Evolutionary conservation across 37 sponge, comb jelly and placozoan genomes (phyloP).

Genomic region (Agelas oroides): DNA sequence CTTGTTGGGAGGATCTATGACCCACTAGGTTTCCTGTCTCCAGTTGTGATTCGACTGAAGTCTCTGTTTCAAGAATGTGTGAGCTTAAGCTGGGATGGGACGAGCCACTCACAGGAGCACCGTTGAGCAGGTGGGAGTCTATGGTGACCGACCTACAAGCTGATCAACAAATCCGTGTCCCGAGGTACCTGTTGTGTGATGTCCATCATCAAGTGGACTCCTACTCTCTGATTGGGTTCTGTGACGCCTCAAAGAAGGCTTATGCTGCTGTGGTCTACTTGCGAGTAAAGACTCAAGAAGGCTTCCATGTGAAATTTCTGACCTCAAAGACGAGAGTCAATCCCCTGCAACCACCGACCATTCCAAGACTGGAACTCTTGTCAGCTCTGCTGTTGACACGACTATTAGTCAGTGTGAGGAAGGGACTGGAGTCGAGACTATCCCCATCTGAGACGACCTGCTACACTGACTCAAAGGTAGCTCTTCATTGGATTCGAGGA

Average conservation of each 20-base stretch:
- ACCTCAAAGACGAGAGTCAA: constrained; percentile 37
- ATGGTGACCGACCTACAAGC: not conserved
- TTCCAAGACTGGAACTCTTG: constrained; percentile 34
- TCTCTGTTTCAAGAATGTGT: constrained; percentile 3
- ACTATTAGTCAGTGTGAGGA: not conserved
- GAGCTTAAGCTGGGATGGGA: constrained; percentile 7
- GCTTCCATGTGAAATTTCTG: constrained; percentile 26
- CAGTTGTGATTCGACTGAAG: constrained; percentile 16
- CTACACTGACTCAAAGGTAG: constrained; percentile 38
- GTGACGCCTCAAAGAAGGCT: constrained; percentile 25
- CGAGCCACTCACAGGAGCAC: constrained; percentile 17
- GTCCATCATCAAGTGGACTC: not conserved
- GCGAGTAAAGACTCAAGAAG: not conserved
- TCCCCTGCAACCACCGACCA: constrained; percentile 8
- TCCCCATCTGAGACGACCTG: not conserved
- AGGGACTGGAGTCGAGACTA: not conserved
- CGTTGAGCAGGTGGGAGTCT: not conserved
- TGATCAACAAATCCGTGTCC: not conserved
- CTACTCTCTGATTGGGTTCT: constrained; percentile 9
- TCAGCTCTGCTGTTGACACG: not conserved
- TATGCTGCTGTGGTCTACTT: constrained; percentile 33
- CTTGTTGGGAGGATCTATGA: constrained; percentile 27
- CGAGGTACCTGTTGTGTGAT: not conserved
- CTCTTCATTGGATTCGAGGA: constrained; percentile 29
- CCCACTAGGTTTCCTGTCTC: constrained; percentile 34